These are phyloP conservation scores for Microtus richardsoni DNA, from an alignment of 2,113 vertebrate genomes.

Conservation along the genomic window DNA sequence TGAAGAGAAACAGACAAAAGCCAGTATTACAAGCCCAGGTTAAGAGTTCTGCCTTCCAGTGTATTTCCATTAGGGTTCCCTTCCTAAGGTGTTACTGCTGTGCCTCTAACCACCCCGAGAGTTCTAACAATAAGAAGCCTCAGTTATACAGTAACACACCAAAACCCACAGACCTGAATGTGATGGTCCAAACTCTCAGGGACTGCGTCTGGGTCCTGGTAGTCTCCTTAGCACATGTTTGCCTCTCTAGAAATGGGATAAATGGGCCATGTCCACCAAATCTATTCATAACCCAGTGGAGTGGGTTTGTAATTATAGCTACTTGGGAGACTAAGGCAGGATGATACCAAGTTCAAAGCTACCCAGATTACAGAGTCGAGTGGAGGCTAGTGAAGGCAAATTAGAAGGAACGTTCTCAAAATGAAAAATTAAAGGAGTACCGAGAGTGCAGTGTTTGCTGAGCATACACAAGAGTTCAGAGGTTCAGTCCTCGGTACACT, in stretches of 20 bases:
- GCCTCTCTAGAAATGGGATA: background rate
- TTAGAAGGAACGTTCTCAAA: background rate
- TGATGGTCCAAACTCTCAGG: background rate
- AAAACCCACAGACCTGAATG: background rate
- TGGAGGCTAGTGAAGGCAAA: background rate
- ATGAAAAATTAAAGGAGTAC: background rate
- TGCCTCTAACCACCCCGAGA: background rate
- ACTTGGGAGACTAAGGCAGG: background rate
- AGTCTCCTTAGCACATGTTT: background rate
- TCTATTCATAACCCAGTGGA: background rate
- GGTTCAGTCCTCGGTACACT: background rate
- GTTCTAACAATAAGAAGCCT: constrained; percentile 17
- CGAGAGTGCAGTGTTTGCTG: background rate
- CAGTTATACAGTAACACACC: background rate
- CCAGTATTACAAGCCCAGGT: background rate
- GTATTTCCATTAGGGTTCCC: background rate
- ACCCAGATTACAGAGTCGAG: background rate
- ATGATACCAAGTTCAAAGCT: background rate
- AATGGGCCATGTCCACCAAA: background rate
- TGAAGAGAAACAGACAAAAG: constrained; percentile 20
- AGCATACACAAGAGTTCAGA: background rate
- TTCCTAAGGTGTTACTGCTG: constrained; percentile 19
- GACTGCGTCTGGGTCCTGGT: background rate
- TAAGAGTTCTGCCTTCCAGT: constrained; percentile 22
- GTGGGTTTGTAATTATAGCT: background rate